Evolutionary conservation across 2,888 invertebrate species (phyloP), one percentile per base, ranked within the genome.

Genomic region (Agapetus fuscipes): DNA sequence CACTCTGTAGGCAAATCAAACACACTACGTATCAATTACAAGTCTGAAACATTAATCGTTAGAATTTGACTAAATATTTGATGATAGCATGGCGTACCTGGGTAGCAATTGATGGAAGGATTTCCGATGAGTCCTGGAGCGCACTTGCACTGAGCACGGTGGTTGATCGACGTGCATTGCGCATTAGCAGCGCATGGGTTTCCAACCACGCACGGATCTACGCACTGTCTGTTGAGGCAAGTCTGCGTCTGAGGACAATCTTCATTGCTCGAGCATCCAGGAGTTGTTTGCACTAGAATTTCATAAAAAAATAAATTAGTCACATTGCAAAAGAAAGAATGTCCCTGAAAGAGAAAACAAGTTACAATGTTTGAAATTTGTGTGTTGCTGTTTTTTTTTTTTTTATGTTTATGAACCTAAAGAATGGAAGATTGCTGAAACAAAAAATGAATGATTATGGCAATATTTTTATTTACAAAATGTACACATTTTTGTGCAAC

Each of bases 101-200:
- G 59, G n/a, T 74, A 80, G 57, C 90, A 90, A 51, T 80, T 83
- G 37, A 78, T 63, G 52, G 82, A 82, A n/a, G 90, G 85, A 71
- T 91, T 78, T 41, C 90, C 91, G 47, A 75, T 71, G 15, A 79
- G 69, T 11, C 81, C 83, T 7, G 75, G 60, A 30, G 83, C 77
- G 56, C 91, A 91, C 36, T 71, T 72, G 57, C 91, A 91, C 2
- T 74, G 63, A 5, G 87, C 84, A 46, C 78, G 78, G 57, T 91
- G 91, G 43, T 80, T 76, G 41, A 72, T 65, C 1, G 85, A 80
- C 43, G 74, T 72, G 54, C 91, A 91, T 51, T 83, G 77, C 1
- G 89, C 89, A 15, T 82, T 82, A 3, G 71, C 61, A 3, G 87
- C 84, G 56, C 90, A 91, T 3, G 83, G 79, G 51, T 76, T 79